Evolutionary conservation across 2,888 invertebrate species (phyloP).

Genomic region (Neria commutata): DNA sequence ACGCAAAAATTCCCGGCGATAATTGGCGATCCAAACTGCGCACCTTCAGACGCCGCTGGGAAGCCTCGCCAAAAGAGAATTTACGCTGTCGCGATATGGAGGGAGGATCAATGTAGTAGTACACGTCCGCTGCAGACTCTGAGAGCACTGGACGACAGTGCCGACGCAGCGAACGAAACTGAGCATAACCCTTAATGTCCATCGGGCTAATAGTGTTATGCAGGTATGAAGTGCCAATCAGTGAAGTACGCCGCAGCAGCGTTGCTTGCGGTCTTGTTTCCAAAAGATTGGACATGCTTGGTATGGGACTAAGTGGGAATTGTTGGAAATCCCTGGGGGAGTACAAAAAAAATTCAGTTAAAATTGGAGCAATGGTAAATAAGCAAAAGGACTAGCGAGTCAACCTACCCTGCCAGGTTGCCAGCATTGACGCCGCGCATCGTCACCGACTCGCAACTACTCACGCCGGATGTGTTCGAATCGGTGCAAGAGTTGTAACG

Average conservation of each 20-base stretch:
- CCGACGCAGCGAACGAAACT: conserved; percentile 71
- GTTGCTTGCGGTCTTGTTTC: conserved; percentile 59
- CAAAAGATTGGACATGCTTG: conserved; percentile 78
- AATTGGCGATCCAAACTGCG: conserved; percentile 58
- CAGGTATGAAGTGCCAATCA: conserved; percentile 51
- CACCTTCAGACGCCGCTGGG: conserved; percentile 56
- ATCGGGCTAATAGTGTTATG: conserved; percentile 69
- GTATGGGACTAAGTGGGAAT: conserved; percentile 85
- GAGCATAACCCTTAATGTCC: conserved; percentile 79
- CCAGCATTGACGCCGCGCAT: conserved; percentile 68
- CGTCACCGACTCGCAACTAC: conserved; percentile 78
- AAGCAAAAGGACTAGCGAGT: conserved; percentile 33
- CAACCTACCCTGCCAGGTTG: too few relatives aligned
- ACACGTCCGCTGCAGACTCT: conserved; percentile 68
- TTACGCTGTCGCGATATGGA: conserved; percentile 47
- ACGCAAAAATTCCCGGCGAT: conserved; percentile 51
- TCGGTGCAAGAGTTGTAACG: conserved; percentile 72
- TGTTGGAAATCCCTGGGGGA: conserved; percentile 70
- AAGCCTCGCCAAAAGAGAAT: conserved; percentile 52
- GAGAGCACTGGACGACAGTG: conserved; percentile 72
- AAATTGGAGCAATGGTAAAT: neutral
- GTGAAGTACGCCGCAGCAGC: conserved; percentile 50
- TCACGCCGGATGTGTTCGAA: conserved; percentile 81
- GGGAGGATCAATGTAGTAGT: conserved; percentile 62
- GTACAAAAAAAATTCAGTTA: conserved; percentile 5